Base-by-base conservation (phyloP, 2,113 vertebrate species). In the Pycnonotus jocosus region DNA sequence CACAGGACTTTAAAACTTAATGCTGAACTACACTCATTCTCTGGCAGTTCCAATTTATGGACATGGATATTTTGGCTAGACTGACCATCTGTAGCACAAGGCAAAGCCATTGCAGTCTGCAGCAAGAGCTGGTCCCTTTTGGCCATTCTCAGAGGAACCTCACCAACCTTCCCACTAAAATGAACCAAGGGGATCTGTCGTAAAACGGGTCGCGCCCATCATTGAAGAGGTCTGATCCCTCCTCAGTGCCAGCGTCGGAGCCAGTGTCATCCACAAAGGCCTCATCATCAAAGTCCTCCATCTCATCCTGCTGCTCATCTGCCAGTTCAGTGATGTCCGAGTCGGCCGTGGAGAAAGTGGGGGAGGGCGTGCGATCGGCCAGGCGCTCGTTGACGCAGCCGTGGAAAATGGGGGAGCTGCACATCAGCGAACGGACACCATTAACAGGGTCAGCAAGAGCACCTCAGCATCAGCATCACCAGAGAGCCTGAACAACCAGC, bases 91-190 rank as follows among this genome's bases (percentile, higher is more conserved):
- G 61, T 40, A 76, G 71, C 64, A 95, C 27, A 73, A 84, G 91
- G 92, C 92, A 93, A 96, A 90, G 87, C 72, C 71, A 89, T 25
- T 76, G 96, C 77, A 96, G 78, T 8, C 53, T 93, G 85, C 44
- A 86, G 95, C 92, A 97, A 97, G 98, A 98, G 98, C 98, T 98
- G 98, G 97, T 98, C 98, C 97, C 98, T 97, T 95, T 95, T 96
- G 53, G 90, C 96, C 94, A 79, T 96, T 97, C 96, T 97, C 96
- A 97, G 68, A 97, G 91, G 88, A 96, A 96, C 97, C 98, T 98
- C 99, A 99, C 99, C 99, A 99, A 99, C 99, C 99, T 99, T 99
- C 99, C 99, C 98, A 99, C 99, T 98, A 99, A 99, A 98, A 99
- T 99, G 99, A 99, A 99, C 99, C 99, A 99, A 97, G 99, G 99